Base-by-base conservation (phyloP, 2,797 vertebrate genomes). In the Passerculus sandwichensis region DNA sequence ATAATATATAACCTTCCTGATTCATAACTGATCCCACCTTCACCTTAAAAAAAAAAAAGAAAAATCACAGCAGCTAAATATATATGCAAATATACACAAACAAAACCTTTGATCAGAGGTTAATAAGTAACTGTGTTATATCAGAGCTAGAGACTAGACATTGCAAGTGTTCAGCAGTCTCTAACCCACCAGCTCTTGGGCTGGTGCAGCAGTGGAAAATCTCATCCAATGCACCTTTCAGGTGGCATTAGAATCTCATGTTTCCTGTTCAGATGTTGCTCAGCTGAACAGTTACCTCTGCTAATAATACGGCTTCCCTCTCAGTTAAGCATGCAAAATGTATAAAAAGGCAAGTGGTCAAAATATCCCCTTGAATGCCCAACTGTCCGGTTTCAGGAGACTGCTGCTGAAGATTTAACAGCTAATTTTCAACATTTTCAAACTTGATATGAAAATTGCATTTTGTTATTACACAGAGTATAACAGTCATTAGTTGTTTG, bases 331-430 rank as follows among this genome's bases (percentile, higher is more conserved):
- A 82, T 34, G 65, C 65, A 75, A 78, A 92, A 67, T 34, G 10
- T 70, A n/a, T 22, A 78, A 79, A 93, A 84, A 26, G 21, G 79
- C 66, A 94, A 94, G 17, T 75, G 16, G 88, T 80, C 18, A 83
- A 94, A 89, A 74, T 87, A 89, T 88, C 83, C 82, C 93, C 78
- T 62, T 88, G 27, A 85, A 91, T 23, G 62, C 30, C 40, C 51
- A 87, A 56, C 59, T 72, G 29, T 47, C 50, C 1, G 11, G 18
- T 47, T 65, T 79, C 20, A 77, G 78, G 53, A 93, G 30, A 78
- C 11, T 48, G 57, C 51, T 73, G 61, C 51, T 59, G 30, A 76
- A 88, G 60, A 30, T 34, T 65, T 53, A 57, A 79, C 30, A 90
- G 2, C 48, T 72, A 15, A 65, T 44, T 62, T 74, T 81, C 38